These are phyloP conservation scores for Muscicapa striata DNA, from an alignment of 2,797 vertebrate genomes.

Conservation along the genomic window DNA sequence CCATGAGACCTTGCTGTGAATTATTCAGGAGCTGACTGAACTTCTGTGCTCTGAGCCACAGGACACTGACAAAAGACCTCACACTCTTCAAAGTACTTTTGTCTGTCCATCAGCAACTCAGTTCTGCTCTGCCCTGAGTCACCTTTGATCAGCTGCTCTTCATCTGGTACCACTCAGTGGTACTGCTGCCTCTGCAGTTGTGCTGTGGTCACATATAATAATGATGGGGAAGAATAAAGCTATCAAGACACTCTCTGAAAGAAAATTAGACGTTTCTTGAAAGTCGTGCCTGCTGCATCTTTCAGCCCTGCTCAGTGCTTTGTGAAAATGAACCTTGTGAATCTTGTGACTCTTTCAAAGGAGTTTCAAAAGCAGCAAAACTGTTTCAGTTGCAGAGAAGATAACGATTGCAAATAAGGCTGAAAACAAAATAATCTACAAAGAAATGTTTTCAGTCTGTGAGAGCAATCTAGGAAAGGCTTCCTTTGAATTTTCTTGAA, in stretches of 20 bases:
- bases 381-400: not conserved
- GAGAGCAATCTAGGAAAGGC: not conserved
- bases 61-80: not conserved
- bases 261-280: not conserved
- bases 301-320: not conserved
- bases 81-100: not conserved
- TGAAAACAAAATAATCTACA: not conserved
- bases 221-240: not conserved
- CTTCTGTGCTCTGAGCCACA: not conserved
- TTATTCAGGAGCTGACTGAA: not conserved
- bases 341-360: not conserved
- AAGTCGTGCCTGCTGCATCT: not conserved
- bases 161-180: not conserved
- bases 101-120: not conserved
- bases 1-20: not conserved
- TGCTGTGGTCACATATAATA: not conserved
- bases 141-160: constrained; percentile 3
- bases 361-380: not conserved
- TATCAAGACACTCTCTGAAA: not conserved
- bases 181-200: not conserved
- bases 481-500: constrained; percentile 17
- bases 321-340: not conserved
- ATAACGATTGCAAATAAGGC: not conserved
- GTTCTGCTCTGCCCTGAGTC: not conserved
- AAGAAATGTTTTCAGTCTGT: not conserved